phyloP scores from a whole-genome alignment of 2,888 invertebrate genomes.

The Clunio marinus region DNA sequence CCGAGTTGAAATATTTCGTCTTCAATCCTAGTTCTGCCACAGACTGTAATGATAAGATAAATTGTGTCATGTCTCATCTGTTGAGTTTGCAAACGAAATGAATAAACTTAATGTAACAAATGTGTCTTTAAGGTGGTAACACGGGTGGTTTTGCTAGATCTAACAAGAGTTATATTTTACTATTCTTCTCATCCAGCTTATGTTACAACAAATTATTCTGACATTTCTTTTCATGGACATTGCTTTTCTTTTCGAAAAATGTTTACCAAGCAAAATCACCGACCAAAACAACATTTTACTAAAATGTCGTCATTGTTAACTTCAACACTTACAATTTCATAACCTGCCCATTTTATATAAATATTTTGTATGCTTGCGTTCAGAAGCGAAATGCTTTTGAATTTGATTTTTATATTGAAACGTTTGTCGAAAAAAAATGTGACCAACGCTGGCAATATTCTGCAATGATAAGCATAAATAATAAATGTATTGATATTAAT shows the following conservation, averaged over 20 bases:
- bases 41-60: neutral
- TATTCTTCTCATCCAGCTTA: no score
- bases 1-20: constrained; percentile 11
- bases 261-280: no score
- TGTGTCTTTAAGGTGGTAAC: no score
- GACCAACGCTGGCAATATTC: constrained; percentile 23
- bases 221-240: no score
- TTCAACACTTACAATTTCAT: constrained; percentile 28
- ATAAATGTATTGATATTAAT: neutral
- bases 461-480: neutral
- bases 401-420: constrained; percentile 32
- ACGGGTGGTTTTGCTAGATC: no score
- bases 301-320: neutral
- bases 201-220: no score
- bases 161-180: no score
- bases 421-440: constrained; percentile 25
- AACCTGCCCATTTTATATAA: constrained; percentile 25
- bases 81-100: no score
- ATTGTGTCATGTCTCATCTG: neutral
- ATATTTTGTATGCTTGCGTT: constrained; percentile 25
- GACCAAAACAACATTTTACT: no score
- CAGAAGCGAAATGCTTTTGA: constrained; percentile 21
- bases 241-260: no score
- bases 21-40: constrained; percentile 27
- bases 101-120: no score